These are phyloP conservation scores for Caenorhabditis briggsae DNA, from an alignment of 1,140 invertebrate genomes.

Conservation along the genomic window DNA sequence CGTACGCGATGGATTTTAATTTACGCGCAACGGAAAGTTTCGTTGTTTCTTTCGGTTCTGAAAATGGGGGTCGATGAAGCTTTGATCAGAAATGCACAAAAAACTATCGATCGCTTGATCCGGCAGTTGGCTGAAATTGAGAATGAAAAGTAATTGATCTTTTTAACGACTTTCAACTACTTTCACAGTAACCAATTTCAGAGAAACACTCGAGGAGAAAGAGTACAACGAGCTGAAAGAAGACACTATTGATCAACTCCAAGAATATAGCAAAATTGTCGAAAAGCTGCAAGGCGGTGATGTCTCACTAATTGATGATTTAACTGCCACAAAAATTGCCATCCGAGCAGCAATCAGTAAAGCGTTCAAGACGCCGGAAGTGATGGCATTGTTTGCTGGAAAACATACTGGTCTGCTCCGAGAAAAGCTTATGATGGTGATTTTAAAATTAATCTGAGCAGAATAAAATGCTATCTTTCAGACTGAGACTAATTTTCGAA, in stretches of 20 bases:
- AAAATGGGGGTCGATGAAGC: constrained; percentile 67
- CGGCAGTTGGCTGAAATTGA: constrained; percentile 85
- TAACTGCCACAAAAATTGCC: constrained; percentile 83
- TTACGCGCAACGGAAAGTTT: constrained; percentile 8
- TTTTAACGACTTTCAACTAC: background rate
- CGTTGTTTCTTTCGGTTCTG: background rate
- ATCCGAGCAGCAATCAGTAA: constrained; percentile 85
- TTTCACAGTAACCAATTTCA: constrained; percentile 74
- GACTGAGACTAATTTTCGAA: constrained; percentile 80
- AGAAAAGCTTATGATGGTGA: constrained; percentile 80
- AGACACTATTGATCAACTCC: constrained; percentile 85
- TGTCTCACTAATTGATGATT: constrained; percentile 83
- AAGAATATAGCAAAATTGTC: constrained; percentile 42
- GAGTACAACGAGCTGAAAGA: constrained; percentile 85
- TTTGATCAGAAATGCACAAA: constrained; percentile 83
- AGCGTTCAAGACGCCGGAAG: constrained; percentile 86
- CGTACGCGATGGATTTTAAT: constrained; percentile 23
- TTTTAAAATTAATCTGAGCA: background rate
- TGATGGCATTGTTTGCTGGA: constrained; percentile 85
- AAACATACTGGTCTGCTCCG: constrained; percentile 84
- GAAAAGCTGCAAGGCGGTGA: constrained; percentile 82
- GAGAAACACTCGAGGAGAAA: constrained; percentile 82
- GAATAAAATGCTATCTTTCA: constrained; percentile 64
- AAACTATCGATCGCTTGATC: constrained; percentile 84
- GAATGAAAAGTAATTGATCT: constrained; percentile 81